Conservation (phyloP, 2,888 invertebrate species). For the Cosmia trapezina region DNA sequence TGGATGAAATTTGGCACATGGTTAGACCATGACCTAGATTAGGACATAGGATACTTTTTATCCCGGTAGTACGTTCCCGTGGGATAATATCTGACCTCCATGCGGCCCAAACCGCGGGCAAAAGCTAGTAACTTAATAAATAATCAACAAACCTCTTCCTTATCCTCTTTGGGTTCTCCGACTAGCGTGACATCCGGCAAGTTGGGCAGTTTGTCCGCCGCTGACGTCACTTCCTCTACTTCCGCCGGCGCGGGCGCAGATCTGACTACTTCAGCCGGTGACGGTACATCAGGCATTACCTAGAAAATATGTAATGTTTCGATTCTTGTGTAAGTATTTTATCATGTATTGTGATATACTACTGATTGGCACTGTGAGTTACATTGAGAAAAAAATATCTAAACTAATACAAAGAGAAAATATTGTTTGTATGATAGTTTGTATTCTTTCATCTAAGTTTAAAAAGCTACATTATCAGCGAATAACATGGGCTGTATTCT, state of each 20-base stretch:
- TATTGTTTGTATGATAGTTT: too few species aligned
- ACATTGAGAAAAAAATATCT: too few species aligned
- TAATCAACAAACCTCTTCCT: constrained; percentile 72
- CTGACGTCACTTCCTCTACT: constrained; percentile 39
- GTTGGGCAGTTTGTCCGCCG: constrained; percentile 64
- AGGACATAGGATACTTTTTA: too few species aligned
- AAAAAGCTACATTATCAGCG: too few species aligned
- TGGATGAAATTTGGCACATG: too few species aligned
- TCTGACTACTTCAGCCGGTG: constrained; percentile 4
- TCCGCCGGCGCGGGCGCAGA: constrained; percentile 37
- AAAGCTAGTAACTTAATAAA: not conserved
- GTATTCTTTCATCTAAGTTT: too few species aligned
- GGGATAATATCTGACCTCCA: too few species aligned
- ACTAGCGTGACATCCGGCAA: constrained; percentile 85
- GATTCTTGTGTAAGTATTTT: not conserved
- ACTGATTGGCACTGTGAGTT: not conserved
- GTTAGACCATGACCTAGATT: too few species aligned
- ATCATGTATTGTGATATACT: not conserved
- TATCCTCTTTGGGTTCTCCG: constrained; percentile 79
- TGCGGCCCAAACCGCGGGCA: too few species aligned
- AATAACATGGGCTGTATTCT: too few species aligned
- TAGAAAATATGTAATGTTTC: not conserved
- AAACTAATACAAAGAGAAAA: too few species aligned
- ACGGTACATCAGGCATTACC: constrained; percentile 37
- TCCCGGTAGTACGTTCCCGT: too few species aligned